phyloP scores from a whole-genome alignment of 2,113 vertebrate species.

The Harpagus bidentatus region DNA sequence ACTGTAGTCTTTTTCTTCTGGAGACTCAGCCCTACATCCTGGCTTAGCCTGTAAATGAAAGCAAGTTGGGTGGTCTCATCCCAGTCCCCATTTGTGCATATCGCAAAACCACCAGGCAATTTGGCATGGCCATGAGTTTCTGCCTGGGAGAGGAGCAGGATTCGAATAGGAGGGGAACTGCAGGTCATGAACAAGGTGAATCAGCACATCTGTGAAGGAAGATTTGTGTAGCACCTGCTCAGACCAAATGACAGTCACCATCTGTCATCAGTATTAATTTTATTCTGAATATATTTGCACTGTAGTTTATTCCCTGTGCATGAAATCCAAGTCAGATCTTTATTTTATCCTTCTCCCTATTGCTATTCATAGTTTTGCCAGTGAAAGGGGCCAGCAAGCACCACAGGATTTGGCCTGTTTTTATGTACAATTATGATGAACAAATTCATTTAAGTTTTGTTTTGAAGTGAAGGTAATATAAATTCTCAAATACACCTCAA shows the following conservation, averaged over 20 bases:
- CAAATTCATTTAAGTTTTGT: not conserved
- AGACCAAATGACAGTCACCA: not conserved
- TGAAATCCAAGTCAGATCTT: not conserved
- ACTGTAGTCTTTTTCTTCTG: slow-evolving; percentile 14
- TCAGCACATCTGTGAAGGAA: not conserved
- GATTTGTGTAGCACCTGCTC: not conserved
- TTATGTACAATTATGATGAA: not conserved
- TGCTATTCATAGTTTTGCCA: not conserved
- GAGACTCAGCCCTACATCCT: slow-evolving; percentile 1
- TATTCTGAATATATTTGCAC: not conserved
- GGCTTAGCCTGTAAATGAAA: slow-evolving; percentile 3
- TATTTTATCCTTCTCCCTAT: not conserved
- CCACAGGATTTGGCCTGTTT: not conserved
- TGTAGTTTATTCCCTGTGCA: not conserved
- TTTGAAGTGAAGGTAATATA: not conserved
- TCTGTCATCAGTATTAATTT: not conserved
- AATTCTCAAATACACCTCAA: not conserved
- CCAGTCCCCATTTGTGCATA: slow-evolving; percentile 7
- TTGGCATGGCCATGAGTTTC: not conserved
- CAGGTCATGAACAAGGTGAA: not conserved
- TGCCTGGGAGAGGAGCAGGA: not conserved
- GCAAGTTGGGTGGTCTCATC: slow-evolving; percentile 67
- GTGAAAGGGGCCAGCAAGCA: not conserved
- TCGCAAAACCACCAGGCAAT: slow-evolving; percentile 42
- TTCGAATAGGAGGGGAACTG: not conserved